phyloP scores from a whole-genome alignment of 2,113 vertebrate species.

The Columba janthina region DNA sequence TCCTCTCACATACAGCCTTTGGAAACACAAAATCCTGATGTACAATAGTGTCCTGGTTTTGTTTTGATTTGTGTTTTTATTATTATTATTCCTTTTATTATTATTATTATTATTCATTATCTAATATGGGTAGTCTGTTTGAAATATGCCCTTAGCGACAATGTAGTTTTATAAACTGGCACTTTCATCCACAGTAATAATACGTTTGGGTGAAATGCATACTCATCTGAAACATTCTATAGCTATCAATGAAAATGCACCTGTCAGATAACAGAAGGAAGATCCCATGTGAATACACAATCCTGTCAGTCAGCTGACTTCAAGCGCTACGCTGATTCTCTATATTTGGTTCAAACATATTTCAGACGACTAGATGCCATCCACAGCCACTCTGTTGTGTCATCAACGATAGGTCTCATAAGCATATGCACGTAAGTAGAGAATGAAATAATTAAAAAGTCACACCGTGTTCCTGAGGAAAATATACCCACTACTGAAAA shows the following conservation, averaged over 20 bases:
- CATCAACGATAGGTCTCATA: rapidly evolving
- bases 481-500: neutral
- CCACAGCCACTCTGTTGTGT: neutral
- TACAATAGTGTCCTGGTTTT: neutral
- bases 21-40: neutral
- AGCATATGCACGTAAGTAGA: neutral
- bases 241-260: neutral
- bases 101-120: neutral
- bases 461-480: neutral
- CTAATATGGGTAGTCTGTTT: neutral
- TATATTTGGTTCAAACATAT: neutral
- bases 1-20: neutral
- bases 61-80: neutral
- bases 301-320: neutral
- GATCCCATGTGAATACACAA: neutral
- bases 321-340: neutral
- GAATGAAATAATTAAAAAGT: neutral
- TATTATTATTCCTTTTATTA: neutral
- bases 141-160: neutral
- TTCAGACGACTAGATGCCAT: neutral
- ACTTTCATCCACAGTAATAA: neutral
- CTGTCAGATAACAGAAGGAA: neutral
- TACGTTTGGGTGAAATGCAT: neutral
- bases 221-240: neutral
- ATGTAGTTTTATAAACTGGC: neutral